Conservation (phyloP, 2,888 invertebrate species). For the Bugula neritina region DNA sequence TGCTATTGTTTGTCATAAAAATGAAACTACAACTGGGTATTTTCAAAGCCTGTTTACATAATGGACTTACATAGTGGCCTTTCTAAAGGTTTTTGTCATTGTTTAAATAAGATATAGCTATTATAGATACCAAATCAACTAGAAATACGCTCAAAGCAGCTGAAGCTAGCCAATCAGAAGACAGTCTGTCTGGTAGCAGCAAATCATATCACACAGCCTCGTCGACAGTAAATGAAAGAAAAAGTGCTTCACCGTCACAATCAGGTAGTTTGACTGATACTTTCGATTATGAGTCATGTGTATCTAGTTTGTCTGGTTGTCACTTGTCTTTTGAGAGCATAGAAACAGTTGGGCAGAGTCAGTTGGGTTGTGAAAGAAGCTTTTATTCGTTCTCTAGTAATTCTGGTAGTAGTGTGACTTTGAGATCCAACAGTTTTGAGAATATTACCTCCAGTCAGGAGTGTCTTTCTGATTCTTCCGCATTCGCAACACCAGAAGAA, state of each 20-base stretch:
- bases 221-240: neutral
- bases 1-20: too few species aligned
- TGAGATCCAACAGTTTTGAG: neutral
- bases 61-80: too few species aligned
- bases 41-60: too few species aligned
- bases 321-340: neutral
- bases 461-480: neutral
- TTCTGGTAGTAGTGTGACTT: neutral
- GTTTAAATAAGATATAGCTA: neutral
- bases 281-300: constrained; percentile 17
- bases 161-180: constrained; percentile 7
- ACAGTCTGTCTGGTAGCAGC: neutral
- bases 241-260: neutral
- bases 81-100: neutral
- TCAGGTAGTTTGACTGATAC: constrained; percentile 20
- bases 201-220: neutral
- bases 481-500: neutral
- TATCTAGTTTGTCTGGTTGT: constrained; percentile 17
- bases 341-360: neutral
- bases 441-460: neutral
- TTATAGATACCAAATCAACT: neutral
- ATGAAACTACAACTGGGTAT: too few species aligned
- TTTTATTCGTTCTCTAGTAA: constrained; percentile 17
- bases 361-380: neutral
- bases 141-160: neutral